phyloP scores from a whole-genome alignment of 1,140 invertebrate species.

The Microplitis demolitor region DNA sequence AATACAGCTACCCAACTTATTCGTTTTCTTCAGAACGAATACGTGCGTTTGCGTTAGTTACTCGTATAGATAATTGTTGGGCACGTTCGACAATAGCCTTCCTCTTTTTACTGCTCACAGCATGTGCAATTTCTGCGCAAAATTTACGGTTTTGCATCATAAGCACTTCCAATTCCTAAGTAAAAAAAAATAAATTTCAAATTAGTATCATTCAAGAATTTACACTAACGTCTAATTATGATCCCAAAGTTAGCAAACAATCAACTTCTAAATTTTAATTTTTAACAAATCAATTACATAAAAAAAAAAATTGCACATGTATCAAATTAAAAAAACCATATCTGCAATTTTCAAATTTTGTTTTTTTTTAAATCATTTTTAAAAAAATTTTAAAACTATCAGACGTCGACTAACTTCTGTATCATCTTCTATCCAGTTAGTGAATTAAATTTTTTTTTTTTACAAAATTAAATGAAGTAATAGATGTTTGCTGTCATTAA shows the following conservation, averaged over 20 bases:
- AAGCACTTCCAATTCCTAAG: conserved; percentile 94
- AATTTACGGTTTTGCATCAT: conserved; percentile 99
- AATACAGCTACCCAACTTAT: conserved; percentile 65
- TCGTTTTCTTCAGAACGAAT: conserved; percentile 98
- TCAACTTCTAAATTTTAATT: too few species aligned
- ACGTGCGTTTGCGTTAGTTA: conserved; percentile 95
- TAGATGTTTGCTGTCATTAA: too few species aligned
- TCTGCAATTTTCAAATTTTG: background rate
- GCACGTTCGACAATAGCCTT: conserved; percentile 96
- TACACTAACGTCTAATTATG: background rate
- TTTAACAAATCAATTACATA: too few species aligned
- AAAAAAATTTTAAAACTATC: too few species aligned
- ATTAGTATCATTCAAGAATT: conserved; percentile 11
- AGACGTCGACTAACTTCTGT: too few species aligned
- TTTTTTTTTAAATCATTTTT: too few species aligned
- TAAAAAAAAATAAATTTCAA: conserved; percentile 42
- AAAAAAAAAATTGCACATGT: too few species aligned
- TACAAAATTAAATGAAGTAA: too few species aligned
- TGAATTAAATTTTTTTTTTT: too few species aligned
- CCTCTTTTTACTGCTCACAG: conserved; percentile 94
- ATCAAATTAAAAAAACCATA: too few species aligned
- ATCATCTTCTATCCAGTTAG: too few species aligned
- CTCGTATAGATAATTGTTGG: conserved; percentile 91
- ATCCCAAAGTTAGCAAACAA: too few species aligned
- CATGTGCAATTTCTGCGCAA: conserved; percentile 97